These are phyloP conservation scores for Catocala fraxini DNA, from an alignment of 2,888 invertebrate genomes.

Conservation along the genomic window DNA sequence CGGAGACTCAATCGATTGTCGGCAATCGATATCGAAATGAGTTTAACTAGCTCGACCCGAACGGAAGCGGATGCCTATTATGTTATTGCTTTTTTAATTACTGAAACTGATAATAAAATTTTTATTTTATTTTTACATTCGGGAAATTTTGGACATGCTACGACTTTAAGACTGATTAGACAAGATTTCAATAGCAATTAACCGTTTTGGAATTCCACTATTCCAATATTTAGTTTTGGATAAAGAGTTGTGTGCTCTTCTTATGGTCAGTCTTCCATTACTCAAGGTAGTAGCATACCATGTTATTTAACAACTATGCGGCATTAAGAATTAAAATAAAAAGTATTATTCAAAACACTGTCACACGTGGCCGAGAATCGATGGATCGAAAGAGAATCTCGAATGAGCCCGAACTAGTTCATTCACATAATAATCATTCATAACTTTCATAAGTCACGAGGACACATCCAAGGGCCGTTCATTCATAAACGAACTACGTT, in stretches of 20 bases:
- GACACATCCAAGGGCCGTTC: slow-evolving; percentile 67
- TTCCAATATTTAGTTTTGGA: slow-evolving; percentile 31
- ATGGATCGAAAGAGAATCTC: slow-evolving; percentile 37
- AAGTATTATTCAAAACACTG: background rate
- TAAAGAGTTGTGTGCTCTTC: slow-evolving; percentile 36
- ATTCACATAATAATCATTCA: slow-evolving; percentile 73
- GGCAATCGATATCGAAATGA: slow-evolving; percentile 40
- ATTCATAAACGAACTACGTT: slow-evolving; percentile 65
- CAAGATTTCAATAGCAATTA: slow-evolving; percentile 41
- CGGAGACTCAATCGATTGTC: slow-evolving; percentile 33
- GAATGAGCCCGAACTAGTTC: slow-evolving; percentile 55
- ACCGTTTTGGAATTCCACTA: slow-evolving; percentile 27
- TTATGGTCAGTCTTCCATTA: slow-evolving; percentile 37
- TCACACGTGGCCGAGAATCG: background rate
- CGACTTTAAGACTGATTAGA: background rate
- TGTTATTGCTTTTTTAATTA: slow-evolving; percentile 45
- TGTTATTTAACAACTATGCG: no score
- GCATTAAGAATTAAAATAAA: background rate
- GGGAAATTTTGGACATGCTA: slow-evolving; percentile 23
- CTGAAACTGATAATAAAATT: slow-evolving; percentile 41
- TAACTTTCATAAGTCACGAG: slow-evolving; percentile 70
- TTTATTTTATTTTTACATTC: slow-evolving; percentile 20
- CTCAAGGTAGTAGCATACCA: slow-evolving; percentile 19
- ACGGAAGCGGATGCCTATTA: slow-evolving; percentile 46
- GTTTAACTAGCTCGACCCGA: slow-evolving; percentile 27